Percentiles rank a stretch among this genome's conserved stretches.
These are phyloP conservation scores for Rhagonycha fulva DNA, from an alignment of 2,888 invertebrate genomes.

Conservation along the genomic window DNA sequence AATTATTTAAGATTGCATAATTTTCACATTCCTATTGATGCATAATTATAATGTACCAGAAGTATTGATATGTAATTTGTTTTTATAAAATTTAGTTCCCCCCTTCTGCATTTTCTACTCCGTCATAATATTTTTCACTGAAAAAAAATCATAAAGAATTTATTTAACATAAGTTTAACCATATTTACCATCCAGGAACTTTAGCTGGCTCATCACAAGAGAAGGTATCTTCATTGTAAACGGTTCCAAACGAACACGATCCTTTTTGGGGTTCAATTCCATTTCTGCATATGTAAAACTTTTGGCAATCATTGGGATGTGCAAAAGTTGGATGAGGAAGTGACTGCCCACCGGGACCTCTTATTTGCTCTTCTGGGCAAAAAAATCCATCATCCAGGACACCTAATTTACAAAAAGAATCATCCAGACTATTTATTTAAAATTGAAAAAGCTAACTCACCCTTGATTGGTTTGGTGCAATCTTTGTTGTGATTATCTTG, in stretches of 20 bases:
- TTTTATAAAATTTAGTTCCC: neutral
- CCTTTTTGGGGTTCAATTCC: conserved; percentile 77
- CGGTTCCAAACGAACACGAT: conserved; percentile 72
- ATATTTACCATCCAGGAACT: conserved; percentile 75
- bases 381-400: conserved; percentile 75
- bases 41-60: neutral
- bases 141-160: conserved; percentile 32
- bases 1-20: conserved; percentile 23
- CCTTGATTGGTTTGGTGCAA: conserved; percentile 59
- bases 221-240: conserved; percentile 78
- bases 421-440: neutral
- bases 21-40: conserved; percentile 6
- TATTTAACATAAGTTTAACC: neutral
- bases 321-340: conserved; percentile 79
- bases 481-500: conserved; percentile 61
- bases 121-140: conserved; percentile 48
- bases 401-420: conserved; percentile 55
- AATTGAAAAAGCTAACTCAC: conserved; percentile 47
- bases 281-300: conserved; percentile 82
- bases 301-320: conserved; percentile 79
- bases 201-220: conserved; percentile 78
- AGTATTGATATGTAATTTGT: neutral
- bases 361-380: conserved; percentile 71
- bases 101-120: neutral
- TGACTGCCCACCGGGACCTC: conserved; percentile 69